phyloP scores from a whole-genome alignment of 2,797 vertebrate genomes.

The Chiroxiphia lanceolata region DNA sequence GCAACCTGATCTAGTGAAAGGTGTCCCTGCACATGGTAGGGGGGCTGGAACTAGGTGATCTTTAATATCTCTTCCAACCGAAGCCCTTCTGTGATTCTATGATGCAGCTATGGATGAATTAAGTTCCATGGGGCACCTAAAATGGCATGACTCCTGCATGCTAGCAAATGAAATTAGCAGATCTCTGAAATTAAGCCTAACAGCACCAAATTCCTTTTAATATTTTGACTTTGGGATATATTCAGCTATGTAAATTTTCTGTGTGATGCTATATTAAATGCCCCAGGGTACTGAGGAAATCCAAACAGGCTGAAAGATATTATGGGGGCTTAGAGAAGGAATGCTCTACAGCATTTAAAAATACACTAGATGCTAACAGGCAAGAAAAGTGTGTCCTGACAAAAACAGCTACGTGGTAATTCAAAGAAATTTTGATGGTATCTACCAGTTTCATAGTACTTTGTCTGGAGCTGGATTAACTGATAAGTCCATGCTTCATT shows the following conservation, averaged over 20 bases:
- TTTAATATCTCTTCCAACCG: neutral
- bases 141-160: neutral
- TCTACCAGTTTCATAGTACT: neutral
- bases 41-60: neutral
- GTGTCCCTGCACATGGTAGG: accelerated
- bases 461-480: neutral
- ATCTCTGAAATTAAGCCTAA: neutral
- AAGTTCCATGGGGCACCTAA: neutral
- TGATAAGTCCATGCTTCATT: neutral
- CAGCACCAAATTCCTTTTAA: neutral
- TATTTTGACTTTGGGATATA: neutral
- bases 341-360: accelerated
- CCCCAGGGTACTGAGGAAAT: neutral
- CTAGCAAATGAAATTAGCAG: neutral
- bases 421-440: neutral
- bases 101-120: neutral
- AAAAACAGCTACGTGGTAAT: neutral
- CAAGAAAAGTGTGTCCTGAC: neutral
- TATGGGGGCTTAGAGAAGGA: neutral
- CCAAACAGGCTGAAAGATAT: neutral
- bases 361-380: neutral
- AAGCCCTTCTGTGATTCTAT: neutral
- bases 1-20: neutral
- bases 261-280: neutral
- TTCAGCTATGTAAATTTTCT: neutral